A percentile compares a stretch with the other conserved stretches of the same genome.
phyloP scores from a whole-genome alignment of 2,888 invertebrate genomes.

The Drosophila affinis region DNA sequence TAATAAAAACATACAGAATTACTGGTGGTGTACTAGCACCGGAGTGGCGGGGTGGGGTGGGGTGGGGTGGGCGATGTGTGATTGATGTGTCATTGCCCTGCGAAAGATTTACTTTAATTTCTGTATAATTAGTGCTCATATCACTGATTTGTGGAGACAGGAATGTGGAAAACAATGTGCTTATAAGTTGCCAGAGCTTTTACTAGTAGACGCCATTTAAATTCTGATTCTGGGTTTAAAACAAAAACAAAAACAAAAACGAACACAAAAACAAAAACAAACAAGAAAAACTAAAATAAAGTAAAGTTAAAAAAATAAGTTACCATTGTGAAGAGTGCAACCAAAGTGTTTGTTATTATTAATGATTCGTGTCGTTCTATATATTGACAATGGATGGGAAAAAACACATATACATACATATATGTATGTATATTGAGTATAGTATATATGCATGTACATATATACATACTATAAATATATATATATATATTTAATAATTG shows the following conservation, averaged over 20 bases:
- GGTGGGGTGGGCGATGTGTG: constrained; percentile 12
- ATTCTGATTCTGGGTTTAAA: constrained; percentile 41
- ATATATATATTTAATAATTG: constrained; percentile 31
- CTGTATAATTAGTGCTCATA: constrained; percentile 43
- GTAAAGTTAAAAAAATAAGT: constrained; percentile 1
- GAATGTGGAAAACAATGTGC: constrained; percentile 43
- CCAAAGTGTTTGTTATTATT: constrained; percentile 29
- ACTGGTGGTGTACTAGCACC: constrained; percentile 15
- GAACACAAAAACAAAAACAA: not conserved
- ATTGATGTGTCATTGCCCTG: constrained; percentile 30
- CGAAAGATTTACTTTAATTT: constrained; percentile 49
- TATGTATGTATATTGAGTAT: constrained; percentile 6
- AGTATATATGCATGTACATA: constrained; percentile 10
- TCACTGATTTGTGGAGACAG: constrained; percentile 41
- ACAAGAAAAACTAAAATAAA: not conserved
- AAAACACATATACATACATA: constrained; percentile 5
- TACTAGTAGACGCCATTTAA: constrained; percentile 47
- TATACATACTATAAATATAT: not conserved
- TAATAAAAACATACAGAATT: constrained; percentile 8
- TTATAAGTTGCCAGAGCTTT: constrained; percentile 52
- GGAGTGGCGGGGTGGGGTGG: not conserved
- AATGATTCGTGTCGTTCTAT: constrained; percentile 15
- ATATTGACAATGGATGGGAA: constrained; percentile 10
- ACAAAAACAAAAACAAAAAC: not conserved
- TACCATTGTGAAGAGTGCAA: constrained; percentile 31